These are phyloP conservation scores for Trachymyrmex cornetzi DNA, from an alignment of 1,140 invertebrate species.

Conservation along the genomic window DNA sequence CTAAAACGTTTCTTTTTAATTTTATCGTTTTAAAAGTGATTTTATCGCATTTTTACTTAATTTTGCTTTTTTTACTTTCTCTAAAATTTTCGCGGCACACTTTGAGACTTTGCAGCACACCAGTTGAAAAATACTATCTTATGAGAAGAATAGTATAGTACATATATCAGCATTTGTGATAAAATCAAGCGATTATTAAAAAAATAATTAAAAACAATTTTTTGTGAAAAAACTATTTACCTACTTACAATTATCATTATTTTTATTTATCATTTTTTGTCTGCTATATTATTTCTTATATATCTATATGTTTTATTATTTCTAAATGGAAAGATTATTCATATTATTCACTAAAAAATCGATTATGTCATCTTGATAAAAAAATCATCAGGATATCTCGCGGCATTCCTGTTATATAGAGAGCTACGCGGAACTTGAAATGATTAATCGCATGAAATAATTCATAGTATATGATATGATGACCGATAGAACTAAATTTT, in stretches of 20 bases:
- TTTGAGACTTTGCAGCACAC: too few species aligned
- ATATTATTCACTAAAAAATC: not conserved
- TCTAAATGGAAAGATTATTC: not conserved
- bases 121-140: not conserved
- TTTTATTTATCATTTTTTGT: not conserved
- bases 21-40: too few species aligned
- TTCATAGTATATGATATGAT: not conserved
- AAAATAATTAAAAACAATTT: not conserved
- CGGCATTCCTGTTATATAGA: not conserved
- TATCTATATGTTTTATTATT: not conserved
- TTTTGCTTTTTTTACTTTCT: too few species aligned
- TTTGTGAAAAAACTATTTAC: not conserved
- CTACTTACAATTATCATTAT: not conserved
- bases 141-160: not conserved
- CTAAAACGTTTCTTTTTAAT: too few species aligned
- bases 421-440: not conserved
- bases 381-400: not conserved
- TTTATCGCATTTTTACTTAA: too few species aligned
- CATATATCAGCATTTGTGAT: not conserved
- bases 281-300: not conserved
- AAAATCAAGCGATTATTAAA: not conserved
- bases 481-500: conserved; percentile 41
- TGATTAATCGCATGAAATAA: not conserved
- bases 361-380: not conserved
- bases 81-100: too few species aligned